Percentiles rank a stretch among this genome's conserved stretches.
Evolutionary conservation across 2,888 invertebrate species (phyloP).

Genomic region (Idaea aversata): DNA sequence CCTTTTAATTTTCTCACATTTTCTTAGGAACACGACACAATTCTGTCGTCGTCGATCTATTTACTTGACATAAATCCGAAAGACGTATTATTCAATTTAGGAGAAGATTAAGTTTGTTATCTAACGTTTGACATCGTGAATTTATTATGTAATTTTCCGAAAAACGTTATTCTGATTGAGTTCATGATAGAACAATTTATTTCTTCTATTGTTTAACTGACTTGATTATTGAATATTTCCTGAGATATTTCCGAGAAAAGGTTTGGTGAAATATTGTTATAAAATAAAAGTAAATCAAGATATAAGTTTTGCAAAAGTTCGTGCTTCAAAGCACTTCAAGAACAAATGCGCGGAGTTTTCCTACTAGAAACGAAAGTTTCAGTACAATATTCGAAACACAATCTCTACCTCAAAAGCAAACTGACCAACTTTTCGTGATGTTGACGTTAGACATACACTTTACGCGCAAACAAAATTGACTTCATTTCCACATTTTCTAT

Average conservation of each 20-base stretch:
- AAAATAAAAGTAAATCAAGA: background rate
- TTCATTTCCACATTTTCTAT: slow-evolving; percentile 24
- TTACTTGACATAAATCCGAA: slow-evolving; percentile 43
- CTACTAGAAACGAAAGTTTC: background rate
- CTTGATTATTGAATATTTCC: no score
- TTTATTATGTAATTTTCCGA: slow-evolving; percentile 16
- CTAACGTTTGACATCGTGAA: slow-evolving; percentile 30
- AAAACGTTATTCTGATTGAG: background rate
- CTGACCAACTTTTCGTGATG: background rate
- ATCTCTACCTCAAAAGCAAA: background rate
- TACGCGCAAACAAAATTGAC: background rate
- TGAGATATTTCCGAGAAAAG: background rate
- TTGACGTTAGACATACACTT: background rate
- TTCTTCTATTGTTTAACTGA: background rate
- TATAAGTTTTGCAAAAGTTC: background rate
- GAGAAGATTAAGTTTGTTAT: slow-evolving; percentile 54
- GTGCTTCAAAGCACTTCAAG: background rate
- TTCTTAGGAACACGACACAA: slow-evolving; percentile 47
- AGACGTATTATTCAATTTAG: slow-evolving; percentile 61
- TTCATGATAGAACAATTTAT: background rate
- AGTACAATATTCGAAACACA: background rate
- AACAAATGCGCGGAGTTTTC: background rate
- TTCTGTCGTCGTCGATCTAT: slow-evolving; percentile 55
- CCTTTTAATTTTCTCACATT: slow-evolving; percentile 41
- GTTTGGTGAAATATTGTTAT: background rate